A percentile compares a stretch with the other conserved stretches of the same genome.
Conservation (phyloP, 2,113 vertebrate genomes). For the Riparia riparia region DNA sequence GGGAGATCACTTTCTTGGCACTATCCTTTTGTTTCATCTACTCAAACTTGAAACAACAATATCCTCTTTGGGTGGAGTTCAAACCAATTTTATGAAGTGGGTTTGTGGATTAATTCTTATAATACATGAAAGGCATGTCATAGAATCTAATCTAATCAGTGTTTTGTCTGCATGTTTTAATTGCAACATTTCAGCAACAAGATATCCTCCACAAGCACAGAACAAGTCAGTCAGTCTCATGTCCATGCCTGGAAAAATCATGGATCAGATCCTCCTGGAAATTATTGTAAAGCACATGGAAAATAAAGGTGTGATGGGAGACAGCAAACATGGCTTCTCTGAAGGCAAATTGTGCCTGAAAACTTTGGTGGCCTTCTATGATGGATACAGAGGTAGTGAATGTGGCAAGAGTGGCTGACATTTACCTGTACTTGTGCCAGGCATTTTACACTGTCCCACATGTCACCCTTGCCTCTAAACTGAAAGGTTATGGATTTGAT, state of each 20-base stretch:
- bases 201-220: background rate
- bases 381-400: rapidly evolving
- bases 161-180: background rate
- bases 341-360: background rate
- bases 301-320: background rate
- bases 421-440: background rate
- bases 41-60: background rate
- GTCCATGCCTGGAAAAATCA: background rate
- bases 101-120: background rate
- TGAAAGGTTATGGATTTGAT: background rate
- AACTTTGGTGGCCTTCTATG: background rate
- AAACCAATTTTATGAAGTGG: background rate
- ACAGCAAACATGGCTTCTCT: background rate
- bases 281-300: background rate
- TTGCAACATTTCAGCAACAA: background rate
- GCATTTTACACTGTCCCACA: background rate
- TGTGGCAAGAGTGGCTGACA: background rate
- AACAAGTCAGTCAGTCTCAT: background rate
- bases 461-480: background rate
- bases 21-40: background rate
- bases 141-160: background rate
- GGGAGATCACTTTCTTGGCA: background rate
- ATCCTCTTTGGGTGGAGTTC: background rate
- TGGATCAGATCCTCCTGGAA: background rate
- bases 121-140: background rate